Evolutionary conservation across 1,140 invertebrate species (phyloP), one percentile per base, ranked within the genome.

Genomic region (Paralvinella palmiformis): DNA sequence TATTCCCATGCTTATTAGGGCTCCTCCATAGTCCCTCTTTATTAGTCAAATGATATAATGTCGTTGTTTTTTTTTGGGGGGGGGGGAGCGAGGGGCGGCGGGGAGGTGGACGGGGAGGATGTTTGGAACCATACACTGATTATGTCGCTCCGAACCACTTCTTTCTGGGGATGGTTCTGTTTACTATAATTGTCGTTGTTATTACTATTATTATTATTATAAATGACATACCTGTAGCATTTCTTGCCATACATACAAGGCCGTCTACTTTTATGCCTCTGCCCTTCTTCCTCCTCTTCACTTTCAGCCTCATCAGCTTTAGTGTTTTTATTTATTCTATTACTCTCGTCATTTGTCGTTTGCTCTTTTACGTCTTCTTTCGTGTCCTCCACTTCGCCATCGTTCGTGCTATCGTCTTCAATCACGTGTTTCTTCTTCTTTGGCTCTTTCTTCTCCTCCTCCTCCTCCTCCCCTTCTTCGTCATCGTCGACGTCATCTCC

Each of bases 181-280:
- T n/a, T n/a, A n/a, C n/a, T n/a, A n/a, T n/a, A n/a, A n/a, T n/a
- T n/a, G n/a, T n/a, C n/a, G n/a, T n/a, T n/a, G n/a, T n/a, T n/a
- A n/a, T n/a, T n/a, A n/a, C n/a, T n/a, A n/a, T n/a, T n/a, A n/a
- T n/a, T n/a, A n/a, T n/a, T n/a, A n/a, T n/a, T n/a, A n/a, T n/a
- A n/a, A 52, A n/a, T 22, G 4, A 66, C 52, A 64, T 67, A 77
- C 76, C 77, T 77, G 66, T 79, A 79, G 65, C 78, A 79, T 63
- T 76, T 75, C 52, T 73, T 72, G 3, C 78, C 78, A 73, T 76
- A 79, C 62, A 70, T 69, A 66, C 78, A 79, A 31, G 68, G 68
- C 62, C 45, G 56, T 64, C 67, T 68, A 64, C 59, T 68, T 63
- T 66, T 65, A 53, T 37, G 50, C 45, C 66, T 68, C 36, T 22